Percentiles rank a stretch among this genome's conserved stretches.
phyloP scores from a whole-genome alignment of 2,888 invertebrate genomes.

The Lasioglossum marginatum region DNA sequence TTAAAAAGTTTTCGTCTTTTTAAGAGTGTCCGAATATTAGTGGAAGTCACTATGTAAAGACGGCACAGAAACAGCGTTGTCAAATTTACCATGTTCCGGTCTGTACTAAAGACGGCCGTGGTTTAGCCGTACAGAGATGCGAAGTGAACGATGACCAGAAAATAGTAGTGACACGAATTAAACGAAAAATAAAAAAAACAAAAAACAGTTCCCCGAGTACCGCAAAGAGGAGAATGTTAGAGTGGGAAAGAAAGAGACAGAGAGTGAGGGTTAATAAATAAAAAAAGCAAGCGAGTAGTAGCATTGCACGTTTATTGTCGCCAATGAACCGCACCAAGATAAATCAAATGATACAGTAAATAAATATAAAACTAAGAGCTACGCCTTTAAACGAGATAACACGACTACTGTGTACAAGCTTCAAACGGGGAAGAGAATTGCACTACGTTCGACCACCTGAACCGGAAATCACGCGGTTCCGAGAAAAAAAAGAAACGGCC shows the following conservation, averaged over 20 bases:
- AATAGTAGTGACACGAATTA: conserved; percentile 10
- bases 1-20: no score
- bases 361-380: conserved; percentile 69
- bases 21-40: no score
- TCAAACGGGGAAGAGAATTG: conserved; percentile 31
- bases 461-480: conserved; percentile 61
- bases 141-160: conserved; percentile 22
- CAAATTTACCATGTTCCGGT: no score
- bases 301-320: conserved; percentile 80
- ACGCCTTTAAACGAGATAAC: conserved; percentile 62
- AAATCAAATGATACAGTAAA: conserved; percentile 70
- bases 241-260: conserved; percentile 70
- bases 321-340: conserved; percentile 74
- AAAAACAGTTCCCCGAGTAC: conserved; percentile 67
- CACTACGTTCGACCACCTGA: conserved; percentile 40
- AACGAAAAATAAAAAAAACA: not conserved
- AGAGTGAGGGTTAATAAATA: conserved; percentile 80
- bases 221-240: conserved; percentile 75
- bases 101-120: no score
- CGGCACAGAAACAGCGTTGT: no score
- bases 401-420: conserved; percentile 64
- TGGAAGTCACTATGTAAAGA: no score
- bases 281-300: conserved; percentile 81
- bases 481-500: not conserved
- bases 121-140: not conserved